Base-by-base conservation (phyloP, 2,113 vertebrate species). In the Nannobrachium achirus region DNA sequence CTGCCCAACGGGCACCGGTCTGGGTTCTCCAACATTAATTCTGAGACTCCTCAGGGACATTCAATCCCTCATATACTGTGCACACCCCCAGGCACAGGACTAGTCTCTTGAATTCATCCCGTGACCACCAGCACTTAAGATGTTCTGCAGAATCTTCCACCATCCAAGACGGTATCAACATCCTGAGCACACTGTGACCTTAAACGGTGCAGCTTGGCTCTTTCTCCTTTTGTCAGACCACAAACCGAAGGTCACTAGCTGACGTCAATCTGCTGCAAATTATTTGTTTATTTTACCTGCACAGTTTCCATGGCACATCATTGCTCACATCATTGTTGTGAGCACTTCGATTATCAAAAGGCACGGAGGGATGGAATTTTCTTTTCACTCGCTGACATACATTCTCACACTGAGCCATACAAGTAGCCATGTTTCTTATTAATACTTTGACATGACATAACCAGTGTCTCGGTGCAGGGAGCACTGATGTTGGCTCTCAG, bases 301-400 rank as follows among this genome's bases (percentile, higher is more conserved):
- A 50, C 60, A 46, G 91, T 93, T 93, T 89, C 88, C 88, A 92
- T 92, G 89, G 89, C 76, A 75, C 75, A 11, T 58, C 59, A 57
- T 84, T 82, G 75, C 84, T 87, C 76, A 75, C 75, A 11, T 58
- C 59, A 57, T 84, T 82, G 75, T 86, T 87, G 76, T 76, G 68
- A 83, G 76, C 66, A 66, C 67, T 74, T 44, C 82, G 73, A 73
- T 60, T 63, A 88, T 85, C 73, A 81, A 89, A 81, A 86, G 79
- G 38, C 57, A 63, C 33, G 46, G 10, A 78, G 68, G 52, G 56
- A 77, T 81, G 65, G 77, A 63, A 75, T 77, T 73, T 75, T 83
- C 66, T 80, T 80, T 87, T 85, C 57, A 79, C 75, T 74, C 71
- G 45, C 71, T 80, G 82, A 78, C 57, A 71, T 76, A 71, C 52